Conservation (phyloP, 30 jellyfish, hydroid and myxozoan species). For the Chrysaora quinquecirrha region DNA sequence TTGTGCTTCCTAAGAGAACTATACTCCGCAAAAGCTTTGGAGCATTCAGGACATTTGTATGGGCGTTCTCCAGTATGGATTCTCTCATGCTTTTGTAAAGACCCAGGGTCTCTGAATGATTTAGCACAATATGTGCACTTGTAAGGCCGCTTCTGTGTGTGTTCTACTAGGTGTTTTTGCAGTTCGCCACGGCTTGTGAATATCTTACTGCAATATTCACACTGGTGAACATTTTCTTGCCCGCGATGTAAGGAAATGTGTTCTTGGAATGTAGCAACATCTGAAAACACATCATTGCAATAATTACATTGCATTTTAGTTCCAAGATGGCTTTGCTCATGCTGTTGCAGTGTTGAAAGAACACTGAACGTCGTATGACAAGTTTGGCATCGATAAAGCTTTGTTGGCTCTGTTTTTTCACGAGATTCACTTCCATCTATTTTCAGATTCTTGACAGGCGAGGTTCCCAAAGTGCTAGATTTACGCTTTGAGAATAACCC, state of each 20-base stretch:
- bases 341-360: slow-evolving; percentile 82
- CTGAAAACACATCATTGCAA: slow-evolving; percentile 76
- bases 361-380: slow-evolving; percentile 92
- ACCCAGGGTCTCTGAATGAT: slow-evolving; percentile 97
- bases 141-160: slow-evolving; percentile 95
- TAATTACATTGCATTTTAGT: slow-evolving; percentile 76
- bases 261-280: slow-evolving; percentile 53
- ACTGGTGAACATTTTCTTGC: slow-evolving; percentile 87
- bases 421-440: background rate
- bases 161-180: slow-evolving; percentile 88
- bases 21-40: slow-evolving; percentile 92
- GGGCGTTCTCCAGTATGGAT: slow-evolving; percentile 98
- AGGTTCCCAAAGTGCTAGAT: background rate
- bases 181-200: slow-evolving; percentile 95
- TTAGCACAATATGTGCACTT: slow-evolving; percentile 86
- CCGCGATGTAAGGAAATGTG: slow-evolving; percentile 93
- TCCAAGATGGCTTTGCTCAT: slow-evolving; percentile 73
- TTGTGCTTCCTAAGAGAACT: slow-evolving; percentile 88
- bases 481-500: background rate
- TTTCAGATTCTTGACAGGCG: background rate
- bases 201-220: slow-evolving; percentile 79
- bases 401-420: slow-evolving; percentile 10
- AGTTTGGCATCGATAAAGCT: slow-evolving; percentile 70
- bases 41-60: slow-evolving; percentile 72
- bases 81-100: slow-evolving; percentile 89